Base-by-base conservation (phyloP, 2,888 invertebrate species). In the Antitype chi region DNA sequence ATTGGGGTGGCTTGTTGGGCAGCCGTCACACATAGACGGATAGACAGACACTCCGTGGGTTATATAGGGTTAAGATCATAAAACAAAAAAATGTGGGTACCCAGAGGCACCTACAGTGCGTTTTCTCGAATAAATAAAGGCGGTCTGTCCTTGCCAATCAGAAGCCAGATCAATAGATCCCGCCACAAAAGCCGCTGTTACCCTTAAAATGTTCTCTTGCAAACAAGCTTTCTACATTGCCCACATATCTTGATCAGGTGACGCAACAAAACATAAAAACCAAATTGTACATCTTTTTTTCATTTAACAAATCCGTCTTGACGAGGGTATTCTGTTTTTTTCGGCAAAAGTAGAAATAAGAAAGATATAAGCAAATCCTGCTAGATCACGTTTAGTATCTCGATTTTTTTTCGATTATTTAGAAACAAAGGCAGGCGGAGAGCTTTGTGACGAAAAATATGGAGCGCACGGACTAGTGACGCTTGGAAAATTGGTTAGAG, bases 271-370 rank as follows among this genome's bases (percentile, higher is more conserved):
- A 94, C 93, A 93, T 94, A 93, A 94, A 93, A 94, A 94, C 92
- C 93, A 94, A 95, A 95, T 95, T 95, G 94, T 95, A 94, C 92
- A 93, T 93, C 93, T 94, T 94, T 94, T 92, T 94, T 95, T 92
- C 94, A 94, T 95, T 95, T 95, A 94, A 94, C 94, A 96, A 96
- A 96, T 95, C 95, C 95, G 88, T 91, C 94, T 92, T 96, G 95
- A 96, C 96, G 95, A 96, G 95, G 96, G 95, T 95, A 87, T 89
- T 88, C 89, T 89, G 92, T 92, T 93, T 95, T 57, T 94, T 94
- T 92, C 90, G 90, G 90, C 89, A 92, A 92, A 93, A 92, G 92
- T 90, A 94, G 91, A 93, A 88, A 95, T 93, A 94, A 93, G 94
- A 93, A 94, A 93, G 93, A 94, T 93, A 93, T 92, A 94, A 93